Percentiles rank a stretch among this genome's conserved stretches.
phyloP scores from a whole-genome alignment of 2,113 vertebrate species.

The Pedionomus torquatus region DNA sequence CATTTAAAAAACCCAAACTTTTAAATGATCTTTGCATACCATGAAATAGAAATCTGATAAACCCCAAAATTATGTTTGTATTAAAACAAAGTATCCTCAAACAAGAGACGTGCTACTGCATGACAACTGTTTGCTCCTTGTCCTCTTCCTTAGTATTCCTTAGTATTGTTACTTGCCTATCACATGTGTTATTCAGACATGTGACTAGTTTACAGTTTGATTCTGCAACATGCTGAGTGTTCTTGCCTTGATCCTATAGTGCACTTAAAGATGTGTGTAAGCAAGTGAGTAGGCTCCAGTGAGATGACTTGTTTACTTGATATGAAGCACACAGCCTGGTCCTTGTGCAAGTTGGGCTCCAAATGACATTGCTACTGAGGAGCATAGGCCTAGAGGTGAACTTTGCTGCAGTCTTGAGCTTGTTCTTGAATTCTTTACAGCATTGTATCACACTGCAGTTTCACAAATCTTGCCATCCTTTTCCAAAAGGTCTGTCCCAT shows the following conservation, averaged over 20 bases:
- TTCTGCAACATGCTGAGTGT: background rate
- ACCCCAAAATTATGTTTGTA: background rate
- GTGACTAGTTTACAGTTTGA: background rate
- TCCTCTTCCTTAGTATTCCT: background rate
- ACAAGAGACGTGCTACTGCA: background rate
- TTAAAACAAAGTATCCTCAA: constrained; percentile 28
- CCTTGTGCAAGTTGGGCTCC: background rate
- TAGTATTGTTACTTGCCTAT: background rate
- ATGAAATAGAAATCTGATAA: background rate
- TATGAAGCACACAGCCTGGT: background rate
- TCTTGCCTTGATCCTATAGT: background rate
- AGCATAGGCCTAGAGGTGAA: background rate
- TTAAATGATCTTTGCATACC: background rate
- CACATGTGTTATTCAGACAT: rapidly evolving
- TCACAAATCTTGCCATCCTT: background rate
- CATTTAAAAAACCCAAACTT: background rate
- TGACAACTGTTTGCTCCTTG: background rate
- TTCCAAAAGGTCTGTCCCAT: background rate
- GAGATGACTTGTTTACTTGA: background rate
- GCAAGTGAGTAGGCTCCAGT: background rate
- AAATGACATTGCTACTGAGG: background rate
- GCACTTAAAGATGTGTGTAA: background rate
- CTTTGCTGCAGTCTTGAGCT: background rate
- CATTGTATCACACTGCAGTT: background rate
- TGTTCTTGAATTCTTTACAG: background rate